Evolutionary conservation across 2,113 vertebrate species (phyloP).

Genomic region (Mormyrus iriodes): DNA sequence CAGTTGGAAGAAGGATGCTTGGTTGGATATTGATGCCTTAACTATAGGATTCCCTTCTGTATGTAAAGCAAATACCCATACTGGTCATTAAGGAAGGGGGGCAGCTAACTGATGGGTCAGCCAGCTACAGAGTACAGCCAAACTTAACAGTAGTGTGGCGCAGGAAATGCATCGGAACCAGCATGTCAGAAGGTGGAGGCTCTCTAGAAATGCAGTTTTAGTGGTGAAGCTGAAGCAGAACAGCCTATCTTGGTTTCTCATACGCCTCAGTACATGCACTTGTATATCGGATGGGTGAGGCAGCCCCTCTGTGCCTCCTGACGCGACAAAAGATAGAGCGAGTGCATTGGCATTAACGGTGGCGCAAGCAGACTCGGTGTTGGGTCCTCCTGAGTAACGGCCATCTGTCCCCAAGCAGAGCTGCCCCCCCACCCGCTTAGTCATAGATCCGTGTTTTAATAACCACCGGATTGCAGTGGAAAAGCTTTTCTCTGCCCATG

Average conservation of each 20-base stretch:
- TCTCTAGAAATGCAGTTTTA: background rate
- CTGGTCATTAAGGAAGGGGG: background rate
- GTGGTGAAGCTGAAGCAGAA: background rate
- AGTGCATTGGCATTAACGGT: background rate
- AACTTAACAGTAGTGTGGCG: background rate
- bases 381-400: background rate
- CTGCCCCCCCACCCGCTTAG: background rate
- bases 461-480: background rate
- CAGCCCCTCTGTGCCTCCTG: background rate
- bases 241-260: background rate
- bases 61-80: background rate
- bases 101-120: background rate
- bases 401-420: background rate
- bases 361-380: background rate
- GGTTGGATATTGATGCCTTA: background rate
- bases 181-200: background rate
- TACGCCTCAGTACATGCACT: background rate
- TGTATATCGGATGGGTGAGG: background rate
- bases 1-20: background rate
- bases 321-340: background rate
- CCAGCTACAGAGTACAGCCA: background rate
- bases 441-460: background rate
- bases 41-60: background rate
- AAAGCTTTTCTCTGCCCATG: background rate
- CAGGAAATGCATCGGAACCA: background rate